phyloP scores from a whole-genome alignment of 2,797 vertebrate species.

The Eleutherodactylus coqui region DNA sequence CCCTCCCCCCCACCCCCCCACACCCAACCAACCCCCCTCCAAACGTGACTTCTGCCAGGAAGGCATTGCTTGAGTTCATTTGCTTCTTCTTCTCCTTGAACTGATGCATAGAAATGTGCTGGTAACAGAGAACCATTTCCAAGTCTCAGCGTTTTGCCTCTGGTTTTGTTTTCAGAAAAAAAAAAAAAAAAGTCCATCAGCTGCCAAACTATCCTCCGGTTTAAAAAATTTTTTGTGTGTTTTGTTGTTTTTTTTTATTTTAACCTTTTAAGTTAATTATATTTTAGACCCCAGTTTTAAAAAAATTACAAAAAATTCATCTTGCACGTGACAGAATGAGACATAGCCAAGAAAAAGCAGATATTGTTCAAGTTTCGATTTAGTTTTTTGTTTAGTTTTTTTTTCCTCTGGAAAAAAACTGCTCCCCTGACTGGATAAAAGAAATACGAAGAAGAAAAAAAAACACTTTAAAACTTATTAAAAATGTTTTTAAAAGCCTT shows the following conservation, averaged over 20 bases:
- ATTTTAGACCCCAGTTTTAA: slow-evolving; percentile 74
- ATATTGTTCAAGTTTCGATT: slow-evolving; percentile 82
- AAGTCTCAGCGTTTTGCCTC: slow-evolving; percentile 75
- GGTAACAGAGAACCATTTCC: slow-evolving; percentile 79
- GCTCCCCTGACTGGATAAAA: slow-evolving; percentile 80
- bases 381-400: slow-evolving; percentile 66
- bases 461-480: slow-evolving; percentile 80
- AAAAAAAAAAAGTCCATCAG: slow-evolving; percentile 73
- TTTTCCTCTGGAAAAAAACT: slow-evolving; percentile 80
- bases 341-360: slow-evolving; percentile 83
- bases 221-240: slow-evolving; percentile 37
- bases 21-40: too few relatives aligned
- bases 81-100: slow-evolving; percentile 66
- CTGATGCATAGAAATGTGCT: slow-evolving; percentile 85
- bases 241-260: slow-evolving; percentile 30
- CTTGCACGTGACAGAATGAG: slow-evolving; percentile 81
- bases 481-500: slow-evolving; percentile 81
- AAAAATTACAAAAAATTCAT: slow-evolving; percentile 71
- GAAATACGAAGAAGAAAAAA: slow-evolving; percentile 73
- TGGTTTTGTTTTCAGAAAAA: slow-evolving; percentile 70
- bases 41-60: slow-evolving; percentile 79
- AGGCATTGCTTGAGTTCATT: slow-evolving; percentile 75
- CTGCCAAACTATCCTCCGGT: slow-evolving; percentile 77
- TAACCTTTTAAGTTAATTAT: slow-evolving; percentile 52
- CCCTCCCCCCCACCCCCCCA: slow-evolving; percentile 58